phyloP scores from a whole-genome alignment of 2,888 invertebrate species.

The Pteria penguin region DNA sequence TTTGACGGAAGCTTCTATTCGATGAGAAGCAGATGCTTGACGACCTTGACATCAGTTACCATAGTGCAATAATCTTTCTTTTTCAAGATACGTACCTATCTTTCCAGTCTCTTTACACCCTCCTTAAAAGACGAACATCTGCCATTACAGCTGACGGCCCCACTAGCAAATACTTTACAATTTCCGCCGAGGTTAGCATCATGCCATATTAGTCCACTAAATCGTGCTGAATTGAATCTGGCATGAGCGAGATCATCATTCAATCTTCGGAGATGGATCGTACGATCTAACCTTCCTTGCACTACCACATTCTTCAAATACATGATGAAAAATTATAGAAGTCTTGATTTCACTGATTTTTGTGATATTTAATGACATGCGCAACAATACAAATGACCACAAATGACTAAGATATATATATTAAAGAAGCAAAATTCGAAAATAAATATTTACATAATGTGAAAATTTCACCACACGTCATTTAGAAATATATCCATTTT shows the following conservation, averaged over 20 bases:
- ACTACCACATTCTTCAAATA: constrained; percentile 8
- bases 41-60: not conserved
- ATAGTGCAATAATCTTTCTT: not conserved
- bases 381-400: not conserved
- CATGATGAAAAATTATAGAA: constrained; percentile 7
- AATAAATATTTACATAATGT: not conserved
- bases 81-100: constrained; percentile 1
- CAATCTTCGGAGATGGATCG: not conserved
- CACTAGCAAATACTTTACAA: constrained; percentile 16
- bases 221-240: not conserved
- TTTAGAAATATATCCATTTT: not conserved
- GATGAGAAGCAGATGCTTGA: not conserved
- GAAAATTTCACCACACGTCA: not conserved
- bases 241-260: not conserved
- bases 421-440: not conserved
- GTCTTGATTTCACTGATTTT: not conserved
- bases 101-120: not conserved
- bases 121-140: not conserved
- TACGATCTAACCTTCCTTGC: not conserved
- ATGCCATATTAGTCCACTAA: constrained; percentile 23
- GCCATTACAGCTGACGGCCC: constrained; percentile 12
- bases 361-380: not conserved
- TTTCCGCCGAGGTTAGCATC: constrained; percentile 14
- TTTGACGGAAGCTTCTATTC: not conserved
- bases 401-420: not conserved